Conservation (phyloP, 1,140 invertebrate genomes). For the Lineus longissimus region DNA sequence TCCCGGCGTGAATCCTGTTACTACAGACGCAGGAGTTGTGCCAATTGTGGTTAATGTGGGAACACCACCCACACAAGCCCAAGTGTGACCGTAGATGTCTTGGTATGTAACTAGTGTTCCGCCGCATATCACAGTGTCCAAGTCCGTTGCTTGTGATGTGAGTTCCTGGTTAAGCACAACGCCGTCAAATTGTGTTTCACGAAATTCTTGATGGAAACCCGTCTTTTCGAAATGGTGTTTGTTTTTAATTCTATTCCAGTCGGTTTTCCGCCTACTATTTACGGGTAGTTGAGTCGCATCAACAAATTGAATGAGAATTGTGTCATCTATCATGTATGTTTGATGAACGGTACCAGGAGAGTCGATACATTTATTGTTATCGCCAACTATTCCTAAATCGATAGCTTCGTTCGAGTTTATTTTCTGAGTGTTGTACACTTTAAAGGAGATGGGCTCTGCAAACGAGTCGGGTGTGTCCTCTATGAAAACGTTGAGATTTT, state of each 20-base stretch:
- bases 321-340: slow-evolving; percentile 2
- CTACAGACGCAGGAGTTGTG: neutral
- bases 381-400: slow-evolving; percentile 1
- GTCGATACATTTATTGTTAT: slow-evolving; percentile 7
- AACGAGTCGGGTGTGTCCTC: slow-evolving; percentile 4
- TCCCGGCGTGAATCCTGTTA: neutral
- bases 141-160: neutral
- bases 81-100: slow-evolving; percentile 6
- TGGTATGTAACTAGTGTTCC: slow-evolving; percentile 3
- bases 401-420: slow-evolving; percentile 1
- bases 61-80: neutral
- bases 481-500: slow-evolving; percentile 4
- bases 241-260: slow-evolving; percentile 4
- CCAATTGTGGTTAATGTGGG: neutral
- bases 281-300: slow-evolving; percentile 2
- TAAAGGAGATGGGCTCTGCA: slow-evolving; percentile 1
- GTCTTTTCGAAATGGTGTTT: neutral
- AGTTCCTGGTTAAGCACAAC: slow-evolving; percentile 7
- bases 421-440: slow-evolving; percentile 5
- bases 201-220: neutral
- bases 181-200: neutral
- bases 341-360: neutral
- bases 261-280: slow-evolving; percentile 1
- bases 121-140: slow-evolving; percentile 4
- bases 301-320: slow-evolving; percentile 3